These are phyloP conservation scores for Doryteuthis pealeii DNA, from an alignment of 1,140 invertebrate species.

Conservation along the genomic window DNA sequence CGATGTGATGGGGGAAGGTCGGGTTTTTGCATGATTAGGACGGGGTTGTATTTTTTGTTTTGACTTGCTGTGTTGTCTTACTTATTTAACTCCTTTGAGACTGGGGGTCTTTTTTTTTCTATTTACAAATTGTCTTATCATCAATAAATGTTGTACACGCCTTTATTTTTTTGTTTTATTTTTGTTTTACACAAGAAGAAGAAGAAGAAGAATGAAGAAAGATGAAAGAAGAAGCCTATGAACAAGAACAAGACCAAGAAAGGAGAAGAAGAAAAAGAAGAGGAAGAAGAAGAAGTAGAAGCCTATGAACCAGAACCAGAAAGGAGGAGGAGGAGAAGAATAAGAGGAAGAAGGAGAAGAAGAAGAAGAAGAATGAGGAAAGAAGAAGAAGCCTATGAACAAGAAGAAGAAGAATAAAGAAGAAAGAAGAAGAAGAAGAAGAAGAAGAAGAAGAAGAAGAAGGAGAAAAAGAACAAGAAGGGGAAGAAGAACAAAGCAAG, in stretches of 20 bases:
- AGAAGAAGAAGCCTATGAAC: background rate
- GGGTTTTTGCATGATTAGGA: background rate
- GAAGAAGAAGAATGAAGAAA: background rate
- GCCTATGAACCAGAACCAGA: background rate
- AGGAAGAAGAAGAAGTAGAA: background rate
- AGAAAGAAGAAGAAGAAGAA: background rate
- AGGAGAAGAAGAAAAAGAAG: background rate
- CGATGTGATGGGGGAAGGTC: too few relatives aligned
- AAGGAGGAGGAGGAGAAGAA: background rate
- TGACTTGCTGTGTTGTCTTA: too few relatives aligned
- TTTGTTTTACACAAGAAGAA: too few relatives aligned
- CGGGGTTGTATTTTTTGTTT: too few relatives aligned
- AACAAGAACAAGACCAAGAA: background rate
- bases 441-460: background rate
- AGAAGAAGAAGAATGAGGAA: background rate
- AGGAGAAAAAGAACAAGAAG: background rate
- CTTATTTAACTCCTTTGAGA: too few relatives aligned
- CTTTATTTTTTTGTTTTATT: too few relatives aligned
- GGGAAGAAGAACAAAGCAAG: background rate
- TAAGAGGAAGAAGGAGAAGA: background rate
- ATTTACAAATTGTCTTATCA: background rate
- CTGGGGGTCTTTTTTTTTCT: too few relatives aligned
- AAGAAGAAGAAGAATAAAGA: too few relatives aligned
- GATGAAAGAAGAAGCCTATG: background rate
- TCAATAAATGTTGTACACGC: background rate